Conservation (phyloP, 1,140 invertebrate species). For the Uloborus diversus region DNA sequence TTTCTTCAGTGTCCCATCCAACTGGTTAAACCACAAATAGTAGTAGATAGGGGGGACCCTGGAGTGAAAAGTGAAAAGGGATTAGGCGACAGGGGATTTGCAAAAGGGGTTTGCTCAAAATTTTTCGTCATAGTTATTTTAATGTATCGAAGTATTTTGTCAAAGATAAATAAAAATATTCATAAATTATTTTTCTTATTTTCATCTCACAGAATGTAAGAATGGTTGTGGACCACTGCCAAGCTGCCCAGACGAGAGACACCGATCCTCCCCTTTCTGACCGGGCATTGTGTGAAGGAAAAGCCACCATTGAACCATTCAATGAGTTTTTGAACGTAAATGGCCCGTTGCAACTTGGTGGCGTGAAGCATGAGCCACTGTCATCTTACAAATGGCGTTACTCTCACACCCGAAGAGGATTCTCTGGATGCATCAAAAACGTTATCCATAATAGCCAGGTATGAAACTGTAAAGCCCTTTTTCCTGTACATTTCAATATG, state of each 20-base stretch:
- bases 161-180: too few relatives aligned
- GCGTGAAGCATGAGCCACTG: slow-evolving; percentile 80
- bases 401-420: slow-evolving; percentile 73
- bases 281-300: slow-evolving; percentile 85
- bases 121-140: too few relatives aligned
- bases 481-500: too few relatives aligned
- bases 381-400: slow-evolving; percentile 67
- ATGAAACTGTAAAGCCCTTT: slow-evolving; percentile 44
- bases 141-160: too few relatives aligned
- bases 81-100: too few relatives aligned
- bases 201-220: slow-evolving; percentile 69
- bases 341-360: slow-evolving; percentile 91
- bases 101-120: too few relatives aligned
- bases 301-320: slow-evolving; percentile 88
- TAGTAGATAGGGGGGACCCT: too few relatives aligned
- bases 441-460: slow-evolving; percentile 93
- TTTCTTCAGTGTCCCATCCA: too few relatives aligned
- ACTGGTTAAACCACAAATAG: too few relatives aligned
- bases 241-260: slow-evolving; percentile 88
- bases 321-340: slow-evolving; percentile 98
- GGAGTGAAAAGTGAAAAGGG: too few relatives aligned
- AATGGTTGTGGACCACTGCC: slow-evolving; percentile 92
- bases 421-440: slow-evolving; percentile 95
- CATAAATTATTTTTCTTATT: slow-evolving; percentile 20
- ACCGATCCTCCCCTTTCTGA: slow-evolving; percentile 80